Evolutionary conservation across 1,140 invertebrate species (phyloP), one percentile per base, ranked within the genome.

Genomic region (Diprion similis): DNA sequence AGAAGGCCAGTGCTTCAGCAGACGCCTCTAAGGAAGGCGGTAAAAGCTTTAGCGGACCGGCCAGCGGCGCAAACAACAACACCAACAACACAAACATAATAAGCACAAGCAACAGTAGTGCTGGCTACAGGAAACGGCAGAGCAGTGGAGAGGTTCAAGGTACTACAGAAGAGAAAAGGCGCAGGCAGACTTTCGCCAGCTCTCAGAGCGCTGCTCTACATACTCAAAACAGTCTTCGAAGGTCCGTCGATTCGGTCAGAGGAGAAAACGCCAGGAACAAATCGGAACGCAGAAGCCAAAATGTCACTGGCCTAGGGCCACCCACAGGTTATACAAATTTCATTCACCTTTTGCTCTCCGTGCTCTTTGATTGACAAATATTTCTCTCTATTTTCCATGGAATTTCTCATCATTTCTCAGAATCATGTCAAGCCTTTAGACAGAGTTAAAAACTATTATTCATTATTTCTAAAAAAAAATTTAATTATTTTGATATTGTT

Each of bases 1-100:
- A 88, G 86, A 88, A 87, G 86, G 82, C 86, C 81, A 87, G 83
- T 86, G 85, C 86, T 88, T 87, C 85, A 85, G 82, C 87, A 85
- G 86, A 86, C 82, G 83, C 86, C 86, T 87, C 87, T 86, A 88
- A 88, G 72, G 73, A 78, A 72, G 82, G 85, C 79, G 85, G 83
- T 81, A 87, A 87, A 79, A 80, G 82, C 77, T 84, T 76, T 64
- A 18, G 66, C 18, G 10, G 17, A 68, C 10, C 17, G 18, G 66
- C 17, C 19, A 80, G 80, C 74, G 79, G 81, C 76, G 78, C 80
- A 66, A 81, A 76, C 24, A 37, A 37, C 6, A 37, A 37, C 24
- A 37, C 2, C 6, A 37, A 37, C 24, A 37, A 37, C 24, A 37
- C 24, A 37, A 37, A 13, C 37, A 18, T 18, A 11, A 19, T 18